Percentiles rank a stretch among this genome's conserved stretches.
phyloP scores from a whole-genome alignment of 2,113 vertebrate species.

The Sardina pilchardus region DNA sequence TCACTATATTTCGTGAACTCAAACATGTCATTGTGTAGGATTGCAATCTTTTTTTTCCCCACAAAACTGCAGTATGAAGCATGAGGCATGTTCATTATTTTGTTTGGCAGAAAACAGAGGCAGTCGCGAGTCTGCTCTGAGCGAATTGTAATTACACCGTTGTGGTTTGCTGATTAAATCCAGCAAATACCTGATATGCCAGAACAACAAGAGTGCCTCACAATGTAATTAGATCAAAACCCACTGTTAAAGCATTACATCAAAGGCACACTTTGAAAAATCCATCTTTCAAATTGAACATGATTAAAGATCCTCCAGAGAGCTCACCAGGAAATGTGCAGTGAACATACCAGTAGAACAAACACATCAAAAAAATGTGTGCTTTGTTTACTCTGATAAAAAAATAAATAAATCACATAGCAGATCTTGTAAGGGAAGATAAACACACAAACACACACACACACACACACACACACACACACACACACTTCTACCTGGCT shows the following conservation, averaged over 20 bases:
- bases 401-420: constrained; percentile 22
- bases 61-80: not conserved
- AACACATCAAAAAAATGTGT: not conserved
- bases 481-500: constrained; percentile 30
- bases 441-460: constrained; percentile 7
- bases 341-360: not conserved
- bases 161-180: constrained; percentile 46
- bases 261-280: constrained; percentile 65
- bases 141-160: constrained; percentile 23
- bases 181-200: constrained; percentile 26
- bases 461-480: too few species aligned
- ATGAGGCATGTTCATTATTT: not conserved
- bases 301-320: constrained; percentile 61
- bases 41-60: not conserved
- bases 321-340: constrained; percentile 17
- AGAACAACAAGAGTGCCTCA: constrained; percentile 26
- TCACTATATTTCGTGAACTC: not conserved
- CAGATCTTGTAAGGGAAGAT: constrained; percentile 28
- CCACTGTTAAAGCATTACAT: constrained; percentile 61
- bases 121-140: not conserved
- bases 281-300: constrained; percentile 60
- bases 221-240: constrained; percentile 58
- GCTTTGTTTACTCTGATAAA: constrained; percentile 24
- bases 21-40: not conserved
- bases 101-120: not conserved